Evolutionary conservation across 2,888 invertebrate species (phyloP), one percentile per base, ranked within the genome.

Genomic region (Unio pictorum): DNA sequence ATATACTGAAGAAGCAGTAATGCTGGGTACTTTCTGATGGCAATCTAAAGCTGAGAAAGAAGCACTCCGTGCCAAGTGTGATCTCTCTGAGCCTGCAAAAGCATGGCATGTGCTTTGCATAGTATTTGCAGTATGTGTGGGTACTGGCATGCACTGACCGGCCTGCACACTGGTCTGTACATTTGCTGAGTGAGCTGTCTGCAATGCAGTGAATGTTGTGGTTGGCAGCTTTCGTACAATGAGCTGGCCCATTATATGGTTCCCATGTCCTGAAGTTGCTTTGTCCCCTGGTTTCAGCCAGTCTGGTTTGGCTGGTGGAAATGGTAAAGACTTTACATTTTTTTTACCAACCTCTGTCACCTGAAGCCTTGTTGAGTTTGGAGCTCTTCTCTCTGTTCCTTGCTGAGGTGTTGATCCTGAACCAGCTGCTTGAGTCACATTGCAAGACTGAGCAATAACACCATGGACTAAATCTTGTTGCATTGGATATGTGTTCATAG

Each of bases 281-380:
- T 55, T 67, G 64, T 70, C 61, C 66, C 55, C 68, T 68, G 70
- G 20, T 34, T 57, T 63, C 26, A 55, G 64, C 63, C 64, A 54
- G 26, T 55, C 55, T 68, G 66, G 70, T 64, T 72, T 66, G 55
- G 55, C 57, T 55, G 69, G 64, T 62, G 45, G 45, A 45, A 45
- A 45, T 45, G 74, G 61, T 69, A 65, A 67, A 66, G 74, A 60
- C 65, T 64, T 66, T 64, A 26, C 55, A 45, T 62, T 67, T 59
- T 71, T 70, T 61, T 68, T 68, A 74, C 77, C 62, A 75, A 75
- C 75, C 74, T 77, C 73, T 55, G 76, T 72, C 60, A 75, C 73
- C 57, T 77, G 69, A 45, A 45, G 45, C 45, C 45, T 45, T 45
- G 45, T 45, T 11, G 45, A 45, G 45, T 45, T 45, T 11, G 45